These are phyloP conservation scores for Microcebus ravelobensis DNA, from an alignment of 2,113 vertebrate species.

Conservation along the genomic window DNA sequence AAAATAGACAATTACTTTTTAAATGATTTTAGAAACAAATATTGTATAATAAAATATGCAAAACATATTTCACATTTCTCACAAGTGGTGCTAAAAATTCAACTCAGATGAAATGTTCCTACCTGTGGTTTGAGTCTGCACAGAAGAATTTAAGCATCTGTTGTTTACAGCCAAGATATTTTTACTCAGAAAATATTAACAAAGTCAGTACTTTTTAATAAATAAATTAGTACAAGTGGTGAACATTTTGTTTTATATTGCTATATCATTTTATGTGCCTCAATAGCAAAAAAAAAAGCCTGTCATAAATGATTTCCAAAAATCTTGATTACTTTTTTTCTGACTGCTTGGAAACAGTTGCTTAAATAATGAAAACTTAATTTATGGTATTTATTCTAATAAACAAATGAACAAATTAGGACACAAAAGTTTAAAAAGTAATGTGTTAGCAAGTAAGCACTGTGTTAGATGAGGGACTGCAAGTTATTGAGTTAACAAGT, in stretches of 20 bases:
- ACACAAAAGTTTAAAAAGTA: not conserved
- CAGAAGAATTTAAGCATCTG: slow-evolving; percentile 49
- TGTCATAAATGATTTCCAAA: slow-evolving; percentile 26
- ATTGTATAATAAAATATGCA: not conserved
- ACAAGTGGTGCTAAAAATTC: not conserved
- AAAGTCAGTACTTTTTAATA: slow-evolving; percentile 21
- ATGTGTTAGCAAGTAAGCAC: not conserved
- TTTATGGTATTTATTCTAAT: not conserved
- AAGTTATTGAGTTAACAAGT: not conserved
- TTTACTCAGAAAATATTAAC: slow-evolving; percentile 53
- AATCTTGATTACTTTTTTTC: not conserved
- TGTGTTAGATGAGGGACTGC: not conserved
- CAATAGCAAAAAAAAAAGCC: not conserved
- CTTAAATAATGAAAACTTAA: not conserved
- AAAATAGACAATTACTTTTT: not conserved
- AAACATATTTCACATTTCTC: not conserved
- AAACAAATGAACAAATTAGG: not conserved
- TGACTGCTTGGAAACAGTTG: not conserved
- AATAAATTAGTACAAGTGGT: slow-evolving; percentile 33
- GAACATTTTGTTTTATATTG: slow-evolving; percentile 53
- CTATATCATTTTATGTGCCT: not conserved
- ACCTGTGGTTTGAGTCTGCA: slow-evolving; percentile 28
- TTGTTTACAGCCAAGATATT: slow-evolving; percentile 56
- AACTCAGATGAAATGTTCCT: not conserved
- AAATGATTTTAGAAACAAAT: slow-evolving; percentile 2